Percentiles rank a stretch among this genome's conserved stretches.
Evolutionary conservation across 2,888 invertebrate species (phyloP).

Genomic region (Diploptera punctata): DNA sequence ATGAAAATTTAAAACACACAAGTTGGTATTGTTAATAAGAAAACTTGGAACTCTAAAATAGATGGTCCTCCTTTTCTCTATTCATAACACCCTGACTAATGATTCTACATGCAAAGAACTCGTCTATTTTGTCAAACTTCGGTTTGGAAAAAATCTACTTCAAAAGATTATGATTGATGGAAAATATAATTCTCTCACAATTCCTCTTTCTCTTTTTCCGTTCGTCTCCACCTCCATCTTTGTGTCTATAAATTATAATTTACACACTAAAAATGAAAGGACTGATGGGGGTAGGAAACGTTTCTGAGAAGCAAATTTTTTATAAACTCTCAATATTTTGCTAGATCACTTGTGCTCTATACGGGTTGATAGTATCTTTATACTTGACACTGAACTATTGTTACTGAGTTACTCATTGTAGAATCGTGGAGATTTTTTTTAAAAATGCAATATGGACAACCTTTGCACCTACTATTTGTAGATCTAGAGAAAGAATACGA

Average conservation of each 20-base stretch:
- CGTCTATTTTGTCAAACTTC: not conserved
- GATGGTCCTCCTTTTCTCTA: not conserved
- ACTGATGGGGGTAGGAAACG: no score
- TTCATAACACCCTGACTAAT: not conserved
- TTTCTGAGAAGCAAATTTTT: no score
- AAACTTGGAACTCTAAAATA: not conserved
- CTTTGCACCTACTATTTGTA: no score
- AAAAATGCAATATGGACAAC: no score
- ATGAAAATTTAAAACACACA: not conserved
- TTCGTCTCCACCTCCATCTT: not conserved
- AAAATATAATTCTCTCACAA: conserved; percentile 5
- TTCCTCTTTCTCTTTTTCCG: not conserved
- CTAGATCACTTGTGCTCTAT: no score
- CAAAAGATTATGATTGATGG: conserved; percentile 15
- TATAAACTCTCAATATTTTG: no score
- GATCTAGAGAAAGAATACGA: no score
- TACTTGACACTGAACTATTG: no score
- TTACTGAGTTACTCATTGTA: no score
- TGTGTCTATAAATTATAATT: not conserved
- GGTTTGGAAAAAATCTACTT: not conserved
- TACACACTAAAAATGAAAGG: no score
- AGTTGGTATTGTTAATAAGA: not conserved
- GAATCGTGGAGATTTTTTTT: no score
- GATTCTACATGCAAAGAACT: not conserved
- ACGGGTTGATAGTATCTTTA: no score